A percentile compares a stretch with the other conserved stretches of the same genome.
phyloP scores from a whole-genome alignment of 1,140 invertebrate genomes.

The Aphaenogaster floridana region DNA sequence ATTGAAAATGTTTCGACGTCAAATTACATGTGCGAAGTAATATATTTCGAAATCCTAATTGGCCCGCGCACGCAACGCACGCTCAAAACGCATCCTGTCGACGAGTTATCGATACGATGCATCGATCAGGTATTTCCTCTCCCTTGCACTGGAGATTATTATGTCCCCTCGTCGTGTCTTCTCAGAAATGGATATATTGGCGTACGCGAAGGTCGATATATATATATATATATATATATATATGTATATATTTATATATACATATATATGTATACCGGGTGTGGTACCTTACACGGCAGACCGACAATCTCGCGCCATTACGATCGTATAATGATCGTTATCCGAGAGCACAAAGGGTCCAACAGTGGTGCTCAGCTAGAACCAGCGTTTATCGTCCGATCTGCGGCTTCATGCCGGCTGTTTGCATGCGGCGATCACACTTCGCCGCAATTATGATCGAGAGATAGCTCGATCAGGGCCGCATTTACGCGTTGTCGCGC shows the following conservation, averaged over 20 bases:
- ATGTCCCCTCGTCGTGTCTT: conserved; percentile 66
- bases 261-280: conserved; percentile 48
- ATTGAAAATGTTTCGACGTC: conserved; percentile 53
- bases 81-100: conserved; percentile 43
- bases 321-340: conserved; percentile 83
- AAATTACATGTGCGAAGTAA: conserved; percentile 54
- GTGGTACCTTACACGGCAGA: conserved; percentile 72
- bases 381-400: conserved; percentile 45
- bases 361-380: conserved; percentile 78
- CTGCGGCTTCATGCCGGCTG: conserved; percentile 33
- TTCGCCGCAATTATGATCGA: conserved; percentile 80
- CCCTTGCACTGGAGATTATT: conserved; percentile 57
- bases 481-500: conserved; percentile 33
- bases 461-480: conserved; percentile 72
- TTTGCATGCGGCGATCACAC: conserved; percentile 70
- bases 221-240: conserved; percentile 3
- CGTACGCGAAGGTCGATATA: conserved; percentile 43
- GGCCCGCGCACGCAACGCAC: conserved; percentile 34
- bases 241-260: conserved; percentile 1
- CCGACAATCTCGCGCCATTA: conserved; percentile 83
- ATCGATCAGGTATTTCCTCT: conserved; percentile 58
- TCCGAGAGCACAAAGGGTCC: conserved; percentile 80
- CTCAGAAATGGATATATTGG: conserved; percentile 73
- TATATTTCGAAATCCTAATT: conserved; percentile 59
- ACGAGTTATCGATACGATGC: conserved; percentile 58